These are phyloP conservation scores for Drosophila nr. perissopoda DNA, from an alignment of 2,888 invertebrate species.

Conservation along the genomic window DNA sequence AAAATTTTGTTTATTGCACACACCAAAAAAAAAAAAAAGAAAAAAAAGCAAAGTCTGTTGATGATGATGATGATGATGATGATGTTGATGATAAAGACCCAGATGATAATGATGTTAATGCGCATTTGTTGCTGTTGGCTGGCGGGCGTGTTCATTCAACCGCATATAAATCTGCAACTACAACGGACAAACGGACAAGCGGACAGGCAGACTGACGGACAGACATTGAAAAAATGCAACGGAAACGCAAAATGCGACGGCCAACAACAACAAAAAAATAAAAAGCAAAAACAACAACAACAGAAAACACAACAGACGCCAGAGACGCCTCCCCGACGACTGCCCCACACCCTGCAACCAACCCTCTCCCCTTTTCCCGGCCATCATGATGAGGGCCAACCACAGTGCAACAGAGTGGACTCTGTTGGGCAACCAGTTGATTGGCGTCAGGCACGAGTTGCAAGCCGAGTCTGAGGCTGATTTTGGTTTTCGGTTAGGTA, in stretches of 20 bases:
- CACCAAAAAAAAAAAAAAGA: slow-evolving; percentile 17
- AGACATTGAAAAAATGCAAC: slow-evolving; percentile 65
- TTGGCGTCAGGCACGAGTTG: slow-evolving; percentile 69
- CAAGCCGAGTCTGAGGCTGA: slow-evolving; percentile 24
- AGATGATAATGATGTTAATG: slow-evolving; percentile 39
- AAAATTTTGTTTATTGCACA: slow-evolving; percentile 66
- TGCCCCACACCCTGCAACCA: neutral
- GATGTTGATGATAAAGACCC: slow-evolving; percentile 13
- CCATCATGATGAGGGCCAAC: slow-evolving; percentile 4
- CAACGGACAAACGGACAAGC: neutral
- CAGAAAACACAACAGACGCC: slow-evolving; percentile 5
- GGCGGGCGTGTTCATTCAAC: slow-evolving; percentile 82
- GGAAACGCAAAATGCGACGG: slow-evolving; percentile 71
- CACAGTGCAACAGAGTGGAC: slow-evolving; percentile 28
- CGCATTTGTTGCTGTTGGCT: slow-evolving; percentile 54
- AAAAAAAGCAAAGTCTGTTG: slow-evolving; percentile 21
- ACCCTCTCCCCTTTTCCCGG: neutral
- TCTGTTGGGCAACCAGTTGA: slow-evolving; percentile 72
- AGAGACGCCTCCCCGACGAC: neutral
- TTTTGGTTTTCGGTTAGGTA: slow-evolving; percentile 16
- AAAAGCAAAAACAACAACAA: slow-evolving; percentile 24
- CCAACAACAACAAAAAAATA: slow-evolving; percentile 29
- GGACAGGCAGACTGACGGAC: neutral
- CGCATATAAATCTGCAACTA: slow-evolving; percentile 81
- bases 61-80: neutral